Conservation (phyloP, 2,888 invertebrate species). For the Agonopterix alstromeriana region DNA sequence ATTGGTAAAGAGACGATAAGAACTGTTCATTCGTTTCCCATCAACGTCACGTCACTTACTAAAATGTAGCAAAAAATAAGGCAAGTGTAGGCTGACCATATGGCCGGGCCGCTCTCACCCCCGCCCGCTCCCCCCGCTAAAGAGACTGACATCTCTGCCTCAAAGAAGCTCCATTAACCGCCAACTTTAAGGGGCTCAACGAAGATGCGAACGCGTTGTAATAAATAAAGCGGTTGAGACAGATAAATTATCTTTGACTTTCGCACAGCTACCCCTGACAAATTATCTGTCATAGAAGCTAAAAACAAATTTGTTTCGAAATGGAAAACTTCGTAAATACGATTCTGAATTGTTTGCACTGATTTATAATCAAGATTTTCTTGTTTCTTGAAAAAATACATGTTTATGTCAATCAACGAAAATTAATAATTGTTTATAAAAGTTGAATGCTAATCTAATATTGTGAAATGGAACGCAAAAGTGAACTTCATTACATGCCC, state of each 20-base stretch:
- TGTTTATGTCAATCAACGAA: conserved; percentile 2
- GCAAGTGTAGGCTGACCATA: conserved; percentile 34
- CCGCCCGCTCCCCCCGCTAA: conserved; percentile 9
- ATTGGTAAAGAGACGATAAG: conserved; percentile 1
- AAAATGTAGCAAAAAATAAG: conserved; percentile 40
- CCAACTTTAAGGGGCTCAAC: conserved; percentile 68
- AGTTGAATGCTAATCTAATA: conserved; percentile 14
- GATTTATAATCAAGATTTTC: conserved; percentile 25
- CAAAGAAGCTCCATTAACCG: conserved; percentile 68
- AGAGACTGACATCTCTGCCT: conserved; percentile 53
- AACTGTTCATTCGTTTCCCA: conserved; percentile 48
- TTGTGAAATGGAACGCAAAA: conserved; percentile 32
- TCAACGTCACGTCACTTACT: conserved; percentile 47
- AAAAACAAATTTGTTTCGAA: conserved; percentile 68
- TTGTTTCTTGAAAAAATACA: conserved; percentile 18
- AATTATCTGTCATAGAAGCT: conserved; percentile 72
- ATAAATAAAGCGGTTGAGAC: conserved; percentile 74
- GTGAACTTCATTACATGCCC: conserved; percentile 37
- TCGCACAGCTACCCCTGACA: conserved; percentile 66
- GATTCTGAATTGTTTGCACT: conserved; percentile 44
- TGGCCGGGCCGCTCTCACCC: conserved; percentile 14
- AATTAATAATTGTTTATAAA: conserved; percentile 6
- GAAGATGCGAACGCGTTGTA: conserved; percentile 65
- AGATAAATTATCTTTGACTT: conserved; percentile 76
- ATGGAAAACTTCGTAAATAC: conserved; percentile 60